These are phyloP conservation scores for Cosmopolites sordidus DNA, from an alignment of 2,888 invertebrate species.

Conservation along the genomic window DNA sequence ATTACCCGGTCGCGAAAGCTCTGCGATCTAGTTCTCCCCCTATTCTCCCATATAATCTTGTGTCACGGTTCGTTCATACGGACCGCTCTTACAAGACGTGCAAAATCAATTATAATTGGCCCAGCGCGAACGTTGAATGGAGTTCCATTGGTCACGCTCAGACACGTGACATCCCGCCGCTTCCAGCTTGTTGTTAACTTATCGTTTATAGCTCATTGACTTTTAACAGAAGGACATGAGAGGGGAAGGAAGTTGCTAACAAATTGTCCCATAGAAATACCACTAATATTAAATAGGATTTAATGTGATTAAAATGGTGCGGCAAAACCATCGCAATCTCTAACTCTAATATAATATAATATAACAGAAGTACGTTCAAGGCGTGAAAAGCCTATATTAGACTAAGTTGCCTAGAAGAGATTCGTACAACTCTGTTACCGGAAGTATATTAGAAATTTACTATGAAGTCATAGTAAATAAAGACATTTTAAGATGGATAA, in stretches of 20 bases:
- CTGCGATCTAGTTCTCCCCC: constrained; percentile 7
- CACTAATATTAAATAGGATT: too few relatives aligned
- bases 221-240: constrained; percentile 26
- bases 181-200: constrained; percentile 29
- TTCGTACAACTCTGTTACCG: too few relatives aligned
- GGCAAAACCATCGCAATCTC: too few relatives aligned
- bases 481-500: too few relatives aligned
- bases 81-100: constrained; percentile 46
- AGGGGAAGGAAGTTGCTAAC: constrained; percentile 8
- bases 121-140: constrained; percentile 36
- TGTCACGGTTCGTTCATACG: constrained; percentile 45
- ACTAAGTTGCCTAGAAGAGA: too few relatives aligned
- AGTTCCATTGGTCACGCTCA: constrained; percentile 53
- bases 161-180: constrained; percentile 53
- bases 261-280: constrained; percentile 2
- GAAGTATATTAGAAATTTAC: too few relatives aligned
- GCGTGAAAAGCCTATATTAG: too few relatives aligned
- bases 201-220: constrained; percentile 34
- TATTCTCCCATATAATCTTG: constrained; percentile 46
- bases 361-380: too few relatives aligned
- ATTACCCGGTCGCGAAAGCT: constrained; percentile 22
- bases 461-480: too few relatives aligned
- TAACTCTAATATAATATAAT: too few relatives aligned
- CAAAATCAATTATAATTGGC: constrained; percentile 44
- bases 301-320: too few relatives aligned